Evolutionary conservation across 2,113 vertebrate genomes (phyloP).

Genomic region (Hippocampus comes): DNA sequence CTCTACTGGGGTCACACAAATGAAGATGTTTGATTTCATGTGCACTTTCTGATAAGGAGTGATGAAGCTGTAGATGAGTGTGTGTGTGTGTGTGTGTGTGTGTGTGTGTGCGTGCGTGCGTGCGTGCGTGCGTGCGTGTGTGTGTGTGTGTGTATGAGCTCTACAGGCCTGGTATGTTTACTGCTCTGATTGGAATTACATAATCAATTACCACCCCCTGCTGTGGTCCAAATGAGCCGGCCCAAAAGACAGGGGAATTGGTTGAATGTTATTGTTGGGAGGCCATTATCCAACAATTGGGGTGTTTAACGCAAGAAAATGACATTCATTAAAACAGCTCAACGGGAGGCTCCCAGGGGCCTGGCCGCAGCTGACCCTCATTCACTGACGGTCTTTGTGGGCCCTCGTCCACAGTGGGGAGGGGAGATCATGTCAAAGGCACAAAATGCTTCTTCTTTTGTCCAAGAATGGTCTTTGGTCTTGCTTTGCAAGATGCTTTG

Average conservation of each 20-base stretch:
- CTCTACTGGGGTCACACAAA: not conserved
- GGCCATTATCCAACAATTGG: conserved; percentile 86
- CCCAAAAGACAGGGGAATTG: conserved; percentile 81
- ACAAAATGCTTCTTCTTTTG: conserved; percentile 59
- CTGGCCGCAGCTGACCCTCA: conserved; percentile 82
- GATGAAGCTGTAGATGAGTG: not conserved
- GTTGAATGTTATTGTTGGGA: conserved; percentile 85
- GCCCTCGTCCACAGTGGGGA: conserved; percentile 73
- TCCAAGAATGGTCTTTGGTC: conserved; percentile 37
- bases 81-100: not conserved
- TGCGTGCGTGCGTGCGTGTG: not conserved
- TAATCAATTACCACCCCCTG: conserved; percentile 71
- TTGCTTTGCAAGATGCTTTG: conserved; percentile 23
- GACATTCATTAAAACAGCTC: conserved; percentile 83
- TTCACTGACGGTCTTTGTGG: conserved; percentile 76
- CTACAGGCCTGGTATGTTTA: conserved; percentile 67
- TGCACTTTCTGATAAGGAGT: conserved; percentile 48
- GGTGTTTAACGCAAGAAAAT: conserved; percentile 78
- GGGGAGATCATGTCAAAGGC: conserved; percentile 67
- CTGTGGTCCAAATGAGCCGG: conserved; percentile 76
- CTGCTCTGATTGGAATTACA: conserved; percentile 69
- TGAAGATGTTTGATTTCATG: conserved; percentile 5
- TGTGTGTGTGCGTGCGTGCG: not conserved
- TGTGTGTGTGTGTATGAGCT: not conserved
- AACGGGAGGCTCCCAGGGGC: conserved; percentile 76